Evolutionary conservation across 2,797 vertebrate genomes (phyloP), one percentile per base, ranked within the genome.

Genomic region (Bradypodion pumilum): DNA sequence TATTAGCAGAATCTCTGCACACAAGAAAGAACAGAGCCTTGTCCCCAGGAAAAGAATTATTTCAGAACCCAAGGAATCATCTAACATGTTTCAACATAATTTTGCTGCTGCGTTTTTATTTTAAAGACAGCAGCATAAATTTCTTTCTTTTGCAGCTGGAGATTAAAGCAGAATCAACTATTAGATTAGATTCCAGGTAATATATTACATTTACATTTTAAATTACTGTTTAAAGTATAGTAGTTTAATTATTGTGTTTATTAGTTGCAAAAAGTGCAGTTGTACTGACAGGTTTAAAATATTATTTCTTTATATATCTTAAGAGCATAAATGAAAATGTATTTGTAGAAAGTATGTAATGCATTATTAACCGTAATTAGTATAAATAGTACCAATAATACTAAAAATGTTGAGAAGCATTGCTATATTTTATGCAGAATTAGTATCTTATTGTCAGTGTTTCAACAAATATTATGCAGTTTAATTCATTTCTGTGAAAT

Each of bases 161-260:
- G 94, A 93, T 95, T 93, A 95, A 94, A 92, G 91, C 93, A 96
- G 93, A 95, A 85, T 89, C 94, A 93, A 92, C 94, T 95, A 85
- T 93, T 95, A 96, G 94, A 93, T 96, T 96, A 95, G 92, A 94
- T 93, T 92, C 90, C 94, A 96, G 96, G 96, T 97, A 96, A 97
- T 25, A 92, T 94, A 73, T 89, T 77, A 85, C 89, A 76, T 95
- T 95, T 91, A 74, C 78, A 88, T 94, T 95, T 93, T 94, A 93
- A 56, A 91, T 94, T 96, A 92, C 82, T 93, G 90, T 85, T 95
- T 95, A 91, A 89, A 92, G 93, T 84, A 90, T 96, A 87, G 85
- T 82, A 77, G 65, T 76, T 42, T 76, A 44, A 73, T 59, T 88
- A 74, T 78, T 75, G 49, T 89, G 69, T 85, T 90, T 93, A 88